Evolutionary conservation across 1,140 invertebrate species (phyloP), one percentile per base, ranked within the genome.

Genomic region (Riptortus pedestris): DNA sequence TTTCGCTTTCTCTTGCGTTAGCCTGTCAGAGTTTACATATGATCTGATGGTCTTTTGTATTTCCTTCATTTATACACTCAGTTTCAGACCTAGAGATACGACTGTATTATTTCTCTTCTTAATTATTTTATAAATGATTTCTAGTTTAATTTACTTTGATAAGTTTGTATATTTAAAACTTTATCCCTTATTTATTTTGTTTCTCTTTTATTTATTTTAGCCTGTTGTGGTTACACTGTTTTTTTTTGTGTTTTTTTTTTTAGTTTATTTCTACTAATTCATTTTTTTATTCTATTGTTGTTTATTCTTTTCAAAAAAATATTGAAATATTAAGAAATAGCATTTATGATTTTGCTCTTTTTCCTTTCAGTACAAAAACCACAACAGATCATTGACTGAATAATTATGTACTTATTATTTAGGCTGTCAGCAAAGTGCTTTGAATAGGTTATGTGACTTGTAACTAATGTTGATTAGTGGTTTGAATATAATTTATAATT

Each of bases 321-420:
- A 24, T 4, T 55, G 24, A 55, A 24, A 26, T 22, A 24, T 18
- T 55, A 24, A 24, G 51, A 2, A 26, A 18, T 20, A 55, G 24
- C 51, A 26, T 26, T 55, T n/a, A n/a, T n/a, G n/a, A n/a, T n/a
- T n/a, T n/a, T n/a, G n/a, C n/a, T n/a, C n/a, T n/a, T n/a, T n/a
- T n/a, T n/a, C n/a, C n/a, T 18, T 55, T 16, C 16, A 55, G 20
- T 55, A 55, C 22, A 9, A 55, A 16, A 24, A 24, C 51, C 24
- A 24, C 51, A 55, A 55, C 51, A 55, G 51, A 55, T 47, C 18
- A 24, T 55, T 26, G 51, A 55, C 51, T 55, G 51, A 55, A 38
- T 38, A 38, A 7, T 38, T 38, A 38, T 38, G 51, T 55, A 55
- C 26, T 55, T 55, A 55, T 55, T 26, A 24, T 26, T 55, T 55